Evolutionary conservation across 2,797 vertebrate genomes (phyloP), one percentile per base, ranked within the genome.

Genomic region (Chloroceryle amazona): DNA sequence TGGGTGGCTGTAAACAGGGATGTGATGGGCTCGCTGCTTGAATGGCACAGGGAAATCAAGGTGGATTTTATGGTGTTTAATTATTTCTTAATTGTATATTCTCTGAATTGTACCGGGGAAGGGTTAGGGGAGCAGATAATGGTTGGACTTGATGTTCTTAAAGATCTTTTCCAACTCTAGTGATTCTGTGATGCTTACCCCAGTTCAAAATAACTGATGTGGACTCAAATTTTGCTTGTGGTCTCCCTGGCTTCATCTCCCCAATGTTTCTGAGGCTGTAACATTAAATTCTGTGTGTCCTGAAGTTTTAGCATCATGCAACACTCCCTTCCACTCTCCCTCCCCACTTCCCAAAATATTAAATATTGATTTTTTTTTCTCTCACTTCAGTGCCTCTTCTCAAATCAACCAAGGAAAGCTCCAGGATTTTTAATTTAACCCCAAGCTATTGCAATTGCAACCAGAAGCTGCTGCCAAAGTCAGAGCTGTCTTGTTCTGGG

Each of bases 1-100:
- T 9, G 37, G 22, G 22, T 14, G 44, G 35, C 75, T 12, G 1
- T 13, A 7, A 51, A 4, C n/a, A 5, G 31, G 84, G n/a, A 37
- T 0, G 7, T 0, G 10, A 15, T 2, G 22, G 29, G 11, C 52
- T 49, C 1, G 2, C 17, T 65, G 11, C 13, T 51, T 23, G 37
- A 13, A 2, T 0, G 12, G 20, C 51, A 7, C 0, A 11, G 51
- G 46, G 31, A 13, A 44, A 17, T 25, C n/a, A 4, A 35, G 49
- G 4, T 3, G 7, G 55, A 16, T 47, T 44, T 73, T 12, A 28
- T 1, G 25, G 33, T 16, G n/a, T 58, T 58, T 23, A 16, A 25
- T 35, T 35, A 16, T 17, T 26, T 76, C 10, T 46, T 49, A 28
- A 15, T n/a, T 42, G 44, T 13, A 4, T 35, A 5, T 14, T 46